Evolutionary conservation across 1,140 invertebrate genomes (phyloP), one percentile per base, ranked within the genome.

Genomic region (Eubasilissa regina): DNA sequence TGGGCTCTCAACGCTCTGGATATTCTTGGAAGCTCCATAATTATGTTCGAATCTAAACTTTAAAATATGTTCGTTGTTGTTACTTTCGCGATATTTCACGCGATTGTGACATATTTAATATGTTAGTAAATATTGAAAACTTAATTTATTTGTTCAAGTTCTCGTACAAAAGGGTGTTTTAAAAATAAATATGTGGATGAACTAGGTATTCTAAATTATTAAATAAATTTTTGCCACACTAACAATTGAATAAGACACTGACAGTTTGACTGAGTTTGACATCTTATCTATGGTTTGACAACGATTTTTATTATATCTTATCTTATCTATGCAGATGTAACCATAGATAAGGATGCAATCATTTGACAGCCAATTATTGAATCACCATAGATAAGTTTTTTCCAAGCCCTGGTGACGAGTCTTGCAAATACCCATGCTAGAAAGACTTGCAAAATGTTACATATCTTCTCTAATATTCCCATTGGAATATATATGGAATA

Each of bases 21-120:
- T 43, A 85, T 80, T 48, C 84, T 77, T 17, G 84, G 84, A 56
- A 84, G 78, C 35, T 83, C 83, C 82, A 83, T 83, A 73, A 17
- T 51, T 35, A 35, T 25, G 21, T 62, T 25, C 0, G n/a, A 21
- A 64, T 64, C 21, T 21, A 45, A 35, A 68, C 64, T 35, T 35
- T 35, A 43, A 4, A 64, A 13, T 64, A 35, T 64, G 48, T 51
- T 51, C 11, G 19, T 8, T 35, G 25, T 64, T 45, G n/a, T 68
- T 68, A 68, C 45, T 44, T 56, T 43, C 25, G 25, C 6, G 25
- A 19, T 74, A 74, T 72, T 72, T 21, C 72, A 74, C 48, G 12
- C 21, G 17, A 74, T 74, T 19, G 72, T 74, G 72, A 53, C 55
- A 74, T 74, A 74, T 4, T 21, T 8, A 58, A 4, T 58, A 58